phyloP scores from a whole-genome alignment of 2,888 invertebrate genomes.

The Junonia oenone region DNA sequence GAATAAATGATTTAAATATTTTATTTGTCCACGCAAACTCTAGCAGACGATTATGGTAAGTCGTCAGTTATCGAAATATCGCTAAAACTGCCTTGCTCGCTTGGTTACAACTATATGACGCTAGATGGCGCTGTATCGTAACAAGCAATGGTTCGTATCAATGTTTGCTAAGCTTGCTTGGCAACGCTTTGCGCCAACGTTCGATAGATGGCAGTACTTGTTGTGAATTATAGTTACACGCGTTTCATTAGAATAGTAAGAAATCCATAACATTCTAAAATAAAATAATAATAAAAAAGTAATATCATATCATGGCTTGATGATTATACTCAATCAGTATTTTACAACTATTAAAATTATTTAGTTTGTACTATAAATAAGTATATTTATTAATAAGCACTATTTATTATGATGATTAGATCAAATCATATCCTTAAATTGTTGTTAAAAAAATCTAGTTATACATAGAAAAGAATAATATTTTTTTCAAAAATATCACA shows the following conservation, averaged over 20 bases:
- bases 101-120: slow-evolving; percentile 41
- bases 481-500: no score
- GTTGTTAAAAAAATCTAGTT: no score
- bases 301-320: background rate
- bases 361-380: no score
- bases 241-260: background rate
- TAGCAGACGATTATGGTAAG: slow-evolving; percentile 75
- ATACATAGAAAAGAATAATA: no score
- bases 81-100: slow-evolving; percentile 46
- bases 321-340: background rate
- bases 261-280: background rate
- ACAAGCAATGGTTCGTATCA: slow-evolving; percentile 27
- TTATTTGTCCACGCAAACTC: slow-evolving; percentile 71
- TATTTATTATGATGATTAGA: no score
- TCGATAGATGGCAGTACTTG: slow-evolving; percentile 44
- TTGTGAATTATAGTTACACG: slow-evolving; percentile 2
- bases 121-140: slow-evolving; percentile 55
- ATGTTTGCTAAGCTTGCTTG: slow-evolving; percentile 35
- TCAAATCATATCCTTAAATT: no score
- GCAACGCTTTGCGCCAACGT: slow-evolving; percentile 30
- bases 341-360: background rate
- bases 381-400: no score
- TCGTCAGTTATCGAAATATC: slow-evolving; percentile 50
- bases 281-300: no score
- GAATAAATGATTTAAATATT: slow-evolving; percentile 44